Percentiles rank a stretch among this genome's conserved stretches.
These are phyloP conservation scores for Drosophila repleta DNA, from an alignment of 1,140 invertebrate genomes.

Conservation along the genomic window DNA sequence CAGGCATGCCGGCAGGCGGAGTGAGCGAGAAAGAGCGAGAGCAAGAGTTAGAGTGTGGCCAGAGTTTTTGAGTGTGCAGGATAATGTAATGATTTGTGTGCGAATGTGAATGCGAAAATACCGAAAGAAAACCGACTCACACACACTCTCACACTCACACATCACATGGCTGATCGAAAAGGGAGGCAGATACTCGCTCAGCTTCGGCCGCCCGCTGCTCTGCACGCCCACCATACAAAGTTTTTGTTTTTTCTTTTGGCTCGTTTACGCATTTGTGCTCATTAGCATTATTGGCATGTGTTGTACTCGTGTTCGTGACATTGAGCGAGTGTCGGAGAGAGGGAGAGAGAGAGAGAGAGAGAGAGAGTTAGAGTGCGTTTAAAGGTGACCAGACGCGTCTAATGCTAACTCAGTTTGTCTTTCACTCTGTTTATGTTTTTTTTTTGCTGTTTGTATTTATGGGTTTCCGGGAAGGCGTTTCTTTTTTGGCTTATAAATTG, in stretches of 20 bases:
- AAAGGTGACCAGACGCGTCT: conserved; percentile 34
- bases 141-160: conserved; percentile 1
- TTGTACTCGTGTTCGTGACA: conserved; percentile 49
- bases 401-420: conserved; percentile 28
- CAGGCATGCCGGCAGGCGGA: background rate
- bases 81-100: conserved; percentile 62
- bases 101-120: conserved; percentile 22
- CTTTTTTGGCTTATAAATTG: conserved; percentile 18
- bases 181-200: conserved; percentile 7
- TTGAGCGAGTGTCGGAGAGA: conserved; percentile 22
- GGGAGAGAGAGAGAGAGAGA: conserved; percentile 10
- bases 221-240: conserved; percentile 16
- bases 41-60: conserved; percentile 20
- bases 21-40: conserved; percentile 7
- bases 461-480: conserved; percentile 39
- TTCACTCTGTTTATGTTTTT: conserved; percentile 22
- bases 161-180: too few relatives aligned
- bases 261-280: conserved; percentile 74
- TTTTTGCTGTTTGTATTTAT: conserved; percentile 26
- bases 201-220: conserved; percentile 10
- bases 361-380: conserved; percentile 1
- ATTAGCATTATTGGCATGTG: conserved; percentile 71
- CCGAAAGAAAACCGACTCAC: conserved; percentile 2
- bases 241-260: conserved; percentile 37
- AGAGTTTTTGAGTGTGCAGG: conserved; percentile 45